Evolutionary conservation across 2,888 invertebrate genomes (phyloP), one percentile per base, ranked within the genome.

Genomic region (Tillus elongatus): DNA sequence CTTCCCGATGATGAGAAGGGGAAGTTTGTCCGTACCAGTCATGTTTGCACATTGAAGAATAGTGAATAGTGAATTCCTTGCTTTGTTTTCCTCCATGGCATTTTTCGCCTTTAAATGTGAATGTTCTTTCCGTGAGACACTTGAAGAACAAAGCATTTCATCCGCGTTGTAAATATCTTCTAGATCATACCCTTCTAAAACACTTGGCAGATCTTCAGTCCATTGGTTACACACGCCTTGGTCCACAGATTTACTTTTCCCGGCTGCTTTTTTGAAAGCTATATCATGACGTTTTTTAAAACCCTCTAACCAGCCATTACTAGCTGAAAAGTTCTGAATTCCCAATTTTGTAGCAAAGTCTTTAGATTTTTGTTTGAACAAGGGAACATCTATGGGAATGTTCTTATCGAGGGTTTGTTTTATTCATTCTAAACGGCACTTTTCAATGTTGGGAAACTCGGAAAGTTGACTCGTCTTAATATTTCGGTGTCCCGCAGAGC

Each of bases 231-330:
- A 33, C 8, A 33, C 33, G 2, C 33, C 33, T 3, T 33, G 15
- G 6, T 29, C 30, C 30, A 29, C 30, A 11, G 30, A 36, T 11
- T 29, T 37, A 13, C 24, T 29, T 29, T 29, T 10, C 6, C 30
- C 16, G 10, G 24, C 30, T 27, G 26, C 10, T 38, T 44, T 42
- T 19, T 42, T 42, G 30, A 44, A 39, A 28, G 28, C 14, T 36
- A 41, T 35, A 28, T 37, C 39, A 35, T 42, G 42, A 13, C 37
- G 33, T 30, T 43, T 44, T 35, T 44, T 38, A 38, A 40, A 44
- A 39, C 33, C 39, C 30, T 43, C 39, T 28, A 37, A 36, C 37
- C 42, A 43, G 33, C 38, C 36, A 31, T 45, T 45, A 36, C 39
- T 40, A 36, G 37, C 40, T 35, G 27, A 40, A 42, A 44, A 45